Evolutionary conservation across 2,888 invertebrate species (phyloP), one percentile per base, ranked within the genome.

Genomic region (Drosophila infuscata): DNA sequence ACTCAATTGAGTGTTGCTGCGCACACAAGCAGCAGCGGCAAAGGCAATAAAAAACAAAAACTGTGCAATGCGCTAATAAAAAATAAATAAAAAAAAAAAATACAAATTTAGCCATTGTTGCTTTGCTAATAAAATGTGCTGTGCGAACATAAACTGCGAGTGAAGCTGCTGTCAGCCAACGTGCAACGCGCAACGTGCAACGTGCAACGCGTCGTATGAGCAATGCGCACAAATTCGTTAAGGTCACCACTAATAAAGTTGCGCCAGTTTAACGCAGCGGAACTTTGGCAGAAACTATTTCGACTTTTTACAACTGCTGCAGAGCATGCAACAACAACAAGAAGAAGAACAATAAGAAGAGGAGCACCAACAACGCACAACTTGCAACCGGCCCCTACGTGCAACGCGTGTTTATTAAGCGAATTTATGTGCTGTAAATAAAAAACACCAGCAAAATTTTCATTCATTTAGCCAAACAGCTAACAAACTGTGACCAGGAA

Each of bases 381-480:
- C 73, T 67, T 70, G 76, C 69, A 73, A 72, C 74, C 38, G 48
- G 73, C 48, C 49, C 49, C 59, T 52, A 70, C 79, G 65, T 79
- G 83, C 74, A 71, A 74, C 77, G 68, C 74, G 86, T 81, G 83
- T 85, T 85, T 88, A 88, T 88, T 83, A 88, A 87, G 83, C 83
- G 82, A 78, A 77, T 88, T 85, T 88, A 83, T 83, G 88, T 77
- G 82, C 71, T 82, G 80, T 81, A 82, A 87, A 84, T 83, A 85
- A 86, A 83, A 87, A 71, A 35, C 58, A 53, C 51, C 66, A 70
- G 70, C 38, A 38, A 53, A 71, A 70, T 70, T 58, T 60, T 63
- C 71, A 74, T 77, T 70, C 58, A 70, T 72, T 63, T 43, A 41
- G 56, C 51, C 59, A 66, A 36, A 61, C 56, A 52, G 49, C 64